Base-by-base conservation (phyloP, 1,140 invertebrate species). In the Euura lappo region DNA sequence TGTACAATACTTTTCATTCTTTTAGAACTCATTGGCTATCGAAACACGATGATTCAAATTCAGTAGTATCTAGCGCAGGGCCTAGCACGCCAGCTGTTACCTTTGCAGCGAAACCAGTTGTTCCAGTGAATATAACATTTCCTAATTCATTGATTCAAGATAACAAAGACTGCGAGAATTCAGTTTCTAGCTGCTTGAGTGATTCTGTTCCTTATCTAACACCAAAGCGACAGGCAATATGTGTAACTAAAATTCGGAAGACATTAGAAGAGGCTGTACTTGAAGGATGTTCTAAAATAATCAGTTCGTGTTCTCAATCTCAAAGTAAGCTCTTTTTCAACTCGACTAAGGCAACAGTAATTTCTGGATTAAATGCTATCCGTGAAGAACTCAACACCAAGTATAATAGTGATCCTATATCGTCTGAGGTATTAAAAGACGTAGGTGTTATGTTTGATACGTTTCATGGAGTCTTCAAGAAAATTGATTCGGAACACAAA, bases 1-100 rank as follows among this genome's bases (percentile, higher is more conserved):
- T 65, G 13, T 71, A 71, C 45, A 64, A 28, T 71, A 71, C 51
- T 71, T 71, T 65, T 71, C 64, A 71, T 65, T 11, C 71, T 10
- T 71, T 71, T 60, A 65, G 65, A 71, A 71, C 43, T 42, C 71
- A 71, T 71, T 71, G 71, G 71, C 51, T 44, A 42, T 8, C 71
- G n/a, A 64, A 65, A 66, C 71, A 71, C 65, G 51, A 42, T 43
- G 71, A 71, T 60, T 13, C 65, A 71, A 45, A 65, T 51, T 51
- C 47, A 6, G 47, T 51, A 51, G 11, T 51, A 51, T 51, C 47
- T 51, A 51, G 11, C 47, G 47, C 47, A 51, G 47, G 6, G 6
- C 47, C 47, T 51, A 51, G 47, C 47, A 51, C 47, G 47, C 11
- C 47, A 51, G 47, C 47, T 51, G 47, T 51, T 11, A 51, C 47